Conservation (phyloP, 1,140 invertebrate species). For the Goniozus legneri region DNA sequence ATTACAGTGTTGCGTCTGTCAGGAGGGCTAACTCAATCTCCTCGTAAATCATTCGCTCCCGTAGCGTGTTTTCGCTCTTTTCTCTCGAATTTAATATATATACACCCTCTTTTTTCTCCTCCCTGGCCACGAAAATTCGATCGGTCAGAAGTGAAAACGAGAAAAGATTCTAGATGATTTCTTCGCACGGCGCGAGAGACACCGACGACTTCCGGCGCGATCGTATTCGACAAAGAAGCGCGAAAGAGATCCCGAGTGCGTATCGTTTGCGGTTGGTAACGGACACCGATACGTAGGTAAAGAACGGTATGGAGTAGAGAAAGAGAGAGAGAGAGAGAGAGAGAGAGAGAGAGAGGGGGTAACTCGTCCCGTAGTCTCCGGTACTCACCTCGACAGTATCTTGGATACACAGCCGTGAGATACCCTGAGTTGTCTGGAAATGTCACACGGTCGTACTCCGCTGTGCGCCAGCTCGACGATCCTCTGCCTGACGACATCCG, state of each 20-base stretch:
- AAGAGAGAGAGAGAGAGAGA: not conserved
- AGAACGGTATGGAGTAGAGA: not conserved
- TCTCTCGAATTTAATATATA: conserved; percentile 3
- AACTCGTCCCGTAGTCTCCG: not conserved
- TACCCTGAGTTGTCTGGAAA: conserved; percentile 84
- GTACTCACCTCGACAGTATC: conserved; percentile 85
- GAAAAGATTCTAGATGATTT: no score
- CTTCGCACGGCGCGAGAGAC: no score
- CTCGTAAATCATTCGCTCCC: conserved; percentile 17
- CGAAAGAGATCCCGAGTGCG: no score
- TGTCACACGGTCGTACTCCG: conserved; percentile 92
- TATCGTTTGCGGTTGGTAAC: no score
- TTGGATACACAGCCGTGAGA: conserved; percentile 93
- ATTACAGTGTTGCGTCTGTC: conserved; percentile 21
- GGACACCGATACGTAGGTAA: no score
- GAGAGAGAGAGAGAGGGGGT: not conserved
- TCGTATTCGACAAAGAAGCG: no score
- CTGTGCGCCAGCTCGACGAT: conserved; percentile 96
- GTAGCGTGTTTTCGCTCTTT: conserved; percentile 7
- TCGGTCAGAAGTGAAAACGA: no score
- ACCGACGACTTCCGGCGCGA: no score
- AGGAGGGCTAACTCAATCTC: conserved; percentile 15
- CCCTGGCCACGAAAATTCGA: no score
- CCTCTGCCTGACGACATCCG: conserved; percentile 88
- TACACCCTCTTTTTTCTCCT: no score